These are phyloP conservation scores for Aspidiotus destructor DNA, from an alignment of 2,888 invertebrate species.

Conservation along the genomic window DNA sequence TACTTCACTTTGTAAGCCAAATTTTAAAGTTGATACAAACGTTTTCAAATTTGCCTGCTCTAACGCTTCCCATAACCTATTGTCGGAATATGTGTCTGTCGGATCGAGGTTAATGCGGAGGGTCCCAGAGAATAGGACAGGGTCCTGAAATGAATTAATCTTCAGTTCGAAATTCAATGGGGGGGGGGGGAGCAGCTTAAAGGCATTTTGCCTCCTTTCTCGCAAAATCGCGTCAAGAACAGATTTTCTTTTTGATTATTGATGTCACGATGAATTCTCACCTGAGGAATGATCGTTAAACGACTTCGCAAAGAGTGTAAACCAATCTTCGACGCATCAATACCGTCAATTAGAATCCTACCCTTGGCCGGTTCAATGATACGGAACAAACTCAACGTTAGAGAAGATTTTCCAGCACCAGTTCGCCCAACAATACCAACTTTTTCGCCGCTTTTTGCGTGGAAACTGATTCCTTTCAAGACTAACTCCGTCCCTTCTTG, in stretches of 20 bases:
- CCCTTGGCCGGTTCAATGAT: constrained; percentile 78
- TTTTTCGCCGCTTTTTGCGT: constrained; percentile 74
- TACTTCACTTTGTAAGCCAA: constrained; percentile 72
- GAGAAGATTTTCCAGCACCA: constrained; percentile 84
- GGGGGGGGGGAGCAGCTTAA: no score
- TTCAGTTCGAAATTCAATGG: no score
- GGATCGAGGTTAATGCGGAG: constrained; percentile 89
- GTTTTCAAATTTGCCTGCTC: constrained; percentile 80
- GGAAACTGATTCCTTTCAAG: constrained; percentile 66
- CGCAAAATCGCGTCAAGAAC: no score
- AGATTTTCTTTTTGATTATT: no score
- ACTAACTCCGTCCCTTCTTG: constrained; percentile 78
- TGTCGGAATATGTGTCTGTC: constrained; percentile 65
- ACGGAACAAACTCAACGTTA: constrained; percentile 77
- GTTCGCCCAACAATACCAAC: constrained; percentile 81
- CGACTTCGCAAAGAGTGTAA: constrained; percentile 70
- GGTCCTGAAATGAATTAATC: constrained; percentile 54
- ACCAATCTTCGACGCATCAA: constrained; percentile 71
- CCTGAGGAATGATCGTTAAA: constrained; percentile 46
- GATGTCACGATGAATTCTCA: no score
- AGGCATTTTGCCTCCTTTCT: no score
- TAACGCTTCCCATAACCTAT: constrained; percentile 76
- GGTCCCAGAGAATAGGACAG: constrained; percentile 86
- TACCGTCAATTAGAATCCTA: constrained; percentile 69
- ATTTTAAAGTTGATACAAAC: constrained; percentile 66